A percentile compares a stretch with the other conserved stretches of the same genome.
phyloP scores from a whole-genome alignment of 2,797 vertebrate species.

The Poeciliopsis paucimaculata region DNA sequence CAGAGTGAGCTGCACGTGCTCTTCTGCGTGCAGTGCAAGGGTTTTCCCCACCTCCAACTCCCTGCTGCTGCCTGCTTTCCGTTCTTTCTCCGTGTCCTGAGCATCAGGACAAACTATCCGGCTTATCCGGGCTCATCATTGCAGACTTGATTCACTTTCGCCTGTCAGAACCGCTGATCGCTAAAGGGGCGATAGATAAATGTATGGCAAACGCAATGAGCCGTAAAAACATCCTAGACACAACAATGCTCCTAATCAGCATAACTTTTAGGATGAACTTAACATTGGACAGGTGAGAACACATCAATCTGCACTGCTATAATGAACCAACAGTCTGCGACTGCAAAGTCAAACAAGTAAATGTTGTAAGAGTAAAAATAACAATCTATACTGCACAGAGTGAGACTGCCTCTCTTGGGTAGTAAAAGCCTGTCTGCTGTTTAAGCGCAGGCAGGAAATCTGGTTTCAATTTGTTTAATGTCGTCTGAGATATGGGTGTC shows the following conservation, averaged over 20 bases:
- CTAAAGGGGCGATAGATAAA: not conserved
- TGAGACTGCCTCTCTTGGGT: slow-evolving; percentile 38
- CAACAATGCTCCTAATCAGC: not conserved
- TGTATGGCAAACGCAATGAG: not conserved
- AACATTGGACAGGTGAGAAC: not conserved
- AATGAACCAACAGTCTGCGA: slow-evolving; percentile 4
- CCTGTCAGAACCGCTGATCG: not conserved
- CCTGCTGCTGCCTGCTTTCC: slow-evolving; percentile 21
- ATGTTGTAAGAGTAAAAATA: slow-evolving; percentile 23
- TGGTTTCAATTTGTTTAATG: slow-evolving; percentile 75
- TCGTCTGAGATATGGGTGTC: slow-evolving; percentile 62
- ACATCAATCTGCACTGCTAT: slow-evolving; percentile 8
- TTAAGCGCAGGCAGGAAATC: slow-evolving; percentile 62
- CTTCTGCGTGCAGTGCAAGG: slow-evolving; percentile 79
- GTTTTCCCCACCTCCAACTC: slow-evolving; percentile 66
- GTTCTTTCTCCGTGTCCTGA: slow-evolving; percentile 51
- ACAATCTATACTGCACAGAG: slow-evolving; percentile 29
- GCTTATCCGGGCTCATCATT: slow-evolving; percentile 40
- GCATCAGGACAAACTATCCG: slow-evolving; percentile 51
- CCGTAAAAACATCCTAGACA: not conserved
- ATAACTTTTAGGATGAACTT: slow-evolving; percentile 7
- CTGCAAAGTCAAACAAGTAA: slow-evolving; percentile 8
- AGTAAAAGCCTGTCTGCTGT: slow-evolving; percentile 43
- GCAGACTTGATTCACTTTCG: slow-evolving; percentile 3
- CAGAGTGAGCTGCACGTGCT: slow-evolving; percentile 90